Evolutionary conservation across 2,113 vertebrate genomes (phyloP).

Genomic region (Morone saxatilis): DNA sequence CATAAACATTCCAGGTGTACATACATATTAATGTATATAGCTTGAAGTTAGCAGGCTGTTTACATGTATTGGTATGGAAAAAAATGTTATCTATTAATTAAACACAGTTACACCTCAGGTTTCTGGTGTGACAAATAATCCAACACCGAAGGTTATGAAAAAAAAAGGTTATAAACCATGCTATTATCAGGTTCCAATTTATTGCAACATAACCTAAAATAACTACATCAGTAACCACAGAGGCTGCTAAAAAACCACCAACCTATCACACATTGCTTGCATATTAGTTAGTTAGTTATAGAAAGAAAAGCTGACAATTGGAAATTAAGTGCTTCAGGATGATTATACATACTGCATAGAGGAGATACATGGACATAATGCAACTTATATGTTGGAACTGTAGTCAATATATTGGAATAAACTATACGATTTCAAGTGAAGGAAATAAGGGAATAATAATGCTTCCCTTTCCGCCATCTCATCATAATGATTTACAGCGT

Average conservation of each 20-base stretch:
- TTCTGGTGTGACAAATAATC: conserved; percentile 94
- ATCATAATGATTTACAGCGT: conserved; percentile 66
- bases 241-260: conserved; percentile 91
- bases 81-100: conserved; percentile 86
- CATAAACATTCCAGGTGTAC: not conserved
- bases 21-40: not conserved
- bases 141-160: conserved; percentile 78
- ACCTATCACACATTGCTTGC: conserved; percentile 86
- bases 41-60: not conserved
- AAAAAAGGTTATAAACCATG: conserved; percentile 92
- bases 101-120: conserved; percentile 90
- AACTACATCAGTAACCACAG: conserved; percentile 88
- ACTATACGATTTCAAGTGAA: conserved; percentile 38
- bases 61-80: not conserved
- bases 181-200: conserved; percentile 92
- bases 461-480: conserved; percentile 36
- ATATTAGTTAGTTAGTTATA: conserved; percentile 68
- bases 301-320: conserved; percentile 67
- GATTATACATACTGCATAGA: conserved; percentile 5
- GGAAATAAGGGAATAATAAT: conserved; percentile 60
- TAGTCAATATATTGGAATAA: conserved; percentile 76
- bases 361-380: not conserved
- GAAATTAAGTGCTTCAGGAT: conserved; percentile 10
- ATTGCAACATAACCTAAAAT: conserved; percentile 90
- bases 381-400: conserved; percentile 2